phyloP scores from a whole-genome alignment of 2,113 vertebrate genomes.

The Puffinus mauretanicus region DNA sequence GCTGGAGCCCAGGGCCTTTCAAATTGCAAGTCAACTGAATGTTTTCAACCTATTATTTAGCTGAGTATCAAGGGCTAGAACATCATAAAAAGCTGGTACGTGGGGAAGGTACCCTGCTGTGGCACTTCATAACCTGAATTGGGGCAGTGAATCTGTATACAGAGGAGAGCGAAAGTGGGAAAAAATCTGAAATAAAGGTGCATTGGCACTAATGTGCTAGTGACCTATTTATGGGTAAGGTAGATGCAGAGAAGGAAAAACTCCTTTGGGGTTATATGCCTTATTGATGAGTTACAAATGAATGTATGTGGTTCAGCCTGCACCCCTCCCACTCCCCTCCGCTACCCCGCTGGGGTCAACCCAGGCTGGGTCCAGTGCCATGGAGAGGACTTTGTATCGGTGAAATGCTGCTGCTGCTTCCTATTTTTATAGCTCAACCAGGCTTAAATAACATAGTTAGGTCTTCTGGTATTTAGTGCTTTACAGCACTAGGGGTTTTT shows the following conservation, averaged over 20 bases:
- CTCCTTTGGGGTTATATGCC: not conserved
- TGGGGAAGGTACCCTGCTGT: not conserved
- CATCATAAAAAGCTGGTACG: accelerated
- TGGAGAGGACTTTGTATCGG: not conserved
- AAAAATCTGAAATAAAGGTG: not conserved
- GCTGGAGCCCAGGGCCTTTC: not conserved
- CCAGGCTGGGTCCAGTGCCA: not conserved
- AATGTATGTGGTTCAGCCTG: not conserved
- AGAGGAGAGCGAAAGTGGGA: not conserved
- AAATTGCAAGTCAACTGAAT: not conserved
- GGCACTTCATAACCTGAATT: not conserved
- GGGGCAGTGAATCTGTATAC: not conserved
- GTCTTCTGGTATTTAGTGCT: not conserved
- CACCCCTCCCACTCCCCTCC: not conserved
- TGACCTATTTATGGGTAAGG: not conserved
- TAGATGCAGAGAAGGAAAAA: not conserved
- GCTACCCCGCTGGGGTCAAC: accelerated
- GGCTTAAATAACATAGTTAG: not conserved
- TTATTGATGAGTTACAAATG: not conserved
- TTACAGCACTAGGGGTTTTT: not conserved
- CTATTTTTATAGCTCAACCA: not conserved
- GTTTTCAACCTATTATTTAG: not conserved
- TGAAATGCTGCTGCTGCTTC: not conserved
- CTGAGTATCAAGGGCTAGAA: not conserved
- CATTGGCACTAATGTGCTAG: not conserved